Percentiles rank a stretch among this genome's conserved stretches.
Evolutionary conservation across 2,113 vertebrate species (phyloP).

Genomic region (Neogobius melanostomus): DNA sequence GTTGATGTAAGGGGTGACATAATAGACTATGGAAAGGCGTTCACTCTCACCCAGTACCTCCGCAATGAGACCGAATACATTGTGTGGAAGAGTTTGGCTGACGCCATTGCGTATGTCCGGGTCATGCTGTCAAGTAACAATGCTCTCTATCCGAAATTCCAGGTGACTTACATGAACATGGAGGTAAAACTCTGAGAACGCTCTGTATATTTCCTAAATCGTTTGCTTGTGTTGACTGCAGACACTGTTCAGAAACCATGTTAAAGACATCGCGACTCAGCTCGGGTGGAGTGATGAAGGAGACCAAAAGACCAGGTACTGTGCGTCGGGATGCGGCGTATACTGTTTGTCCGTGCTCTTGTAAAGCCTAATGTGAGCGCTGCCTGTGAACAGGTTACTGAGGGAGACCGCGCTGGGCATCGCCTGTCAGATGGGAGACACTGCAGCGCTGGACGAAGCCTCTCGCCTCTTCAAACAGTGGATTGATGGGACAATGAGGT

Average conservation of each 20-base stretch:
- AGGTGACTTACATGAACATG: constrained; percentile 72
- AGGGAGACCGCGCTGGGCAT: constrained; percentile 83
- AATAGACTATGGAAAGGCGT: constrained; percentile 78
- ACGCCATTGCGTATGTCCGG: constrained; percentile 82
- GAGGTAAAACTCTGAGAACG: no score
- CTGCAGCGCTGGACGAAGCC: constrained; percentile 68
- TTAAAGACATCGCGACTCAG: constrained; percentile 67
- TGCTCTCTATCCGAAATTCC: constrained; percentile 78
- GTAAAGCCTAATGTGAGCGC: neutral
- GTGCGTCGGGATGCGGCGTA: neutral
- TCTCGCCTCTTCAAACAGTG: constrained; percentile 79
- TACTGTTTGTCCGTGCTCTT: neutral
- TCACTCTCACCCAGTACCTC: constrained; percentile 88
- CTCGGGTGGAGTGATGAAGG: constrained; percentile 80
- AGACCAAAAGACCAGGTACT: constrained; percentile 70
- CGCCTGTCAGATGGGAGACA: constrained; percentile 83
- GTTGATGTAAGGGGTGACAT: constrained; percentile 79
- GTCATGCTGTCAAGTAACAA: constrained; percentile 84
- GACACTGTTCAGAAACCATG: constrained; percentile 78
- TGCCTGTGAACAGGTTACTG: constrained; percentile 79
- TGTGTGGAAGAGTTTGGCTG: constrained; percentile 82
- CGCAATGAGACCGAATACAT: constrained; percentile 79
- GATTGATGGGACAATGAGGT: constrained; percentile 69
- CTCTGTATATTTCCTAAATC: no score
- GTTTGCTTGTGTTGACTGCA: constrained; percentile 52